Evolutionary conservation across 1,140 invertebrate genomes (phyloP).

Genomic region (Lasaia peninsularis): DNA sequence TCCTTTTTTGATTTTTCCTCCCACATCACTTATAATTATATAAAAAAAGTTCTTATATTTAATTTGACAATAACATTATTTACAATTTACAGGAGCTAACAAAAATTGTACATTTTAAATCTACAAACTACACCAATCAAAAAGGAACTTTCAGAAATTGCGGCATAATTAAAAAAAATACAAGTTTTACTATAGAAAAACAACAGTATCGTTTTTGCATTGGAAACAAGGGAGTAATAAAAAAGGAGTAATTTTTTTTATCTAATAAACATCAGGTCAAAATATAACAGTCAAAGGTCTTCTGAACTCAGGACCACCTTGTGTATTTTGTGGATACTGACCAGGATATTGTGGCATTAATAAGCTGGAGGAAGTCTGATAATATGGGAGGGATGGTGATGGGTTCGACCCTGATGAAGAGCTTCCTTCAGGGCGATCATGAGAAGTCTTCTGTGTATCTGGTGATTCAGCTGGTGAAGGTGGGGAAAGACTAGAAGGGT

Average conservation of each 20-base stretch:
- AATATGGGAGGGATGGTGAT: slow-evolving; percentile 81
- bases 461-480: slow-evolving; percentile 81
- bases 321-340: slow-evolving; percentile 77
- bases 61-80: background rate
- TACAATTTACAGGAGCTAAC: background rate
- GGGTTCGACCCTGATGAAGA: slow-evolving; percentile 81
- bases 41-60: background rate
- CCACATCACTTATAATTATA: background rate
- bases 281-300: slow-evolving; percentile 91
- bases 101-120: background rate
- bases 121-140: background rate
- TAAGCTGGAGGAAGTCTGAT: slow-evolving; percentile 78
- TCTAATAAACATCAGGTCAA: slow-evolving; percentile 83
- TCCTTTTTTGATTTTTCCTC: background rate
- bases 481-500: slow-evolving; percentile 73
- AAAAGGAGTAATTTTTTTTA: background rate
- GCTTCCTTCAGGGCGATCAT: slow-evolving; percentile 77
- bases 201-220: background rate
- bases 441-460: slow-evolving; percentile 69
- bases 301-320: slow-evolving; percentile 82
- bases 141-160: background rate
- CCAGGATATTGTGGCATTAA: slow-evolving; percentile 82
- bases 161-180: background rate
- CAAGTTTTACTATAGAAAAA: background rate
- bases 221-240: background rate